These are phyloP conservation scores for Porites lutea DNA, from an alignment of 64 coral and sea anemone genomes.

Conservation along the genomic window DNA sequence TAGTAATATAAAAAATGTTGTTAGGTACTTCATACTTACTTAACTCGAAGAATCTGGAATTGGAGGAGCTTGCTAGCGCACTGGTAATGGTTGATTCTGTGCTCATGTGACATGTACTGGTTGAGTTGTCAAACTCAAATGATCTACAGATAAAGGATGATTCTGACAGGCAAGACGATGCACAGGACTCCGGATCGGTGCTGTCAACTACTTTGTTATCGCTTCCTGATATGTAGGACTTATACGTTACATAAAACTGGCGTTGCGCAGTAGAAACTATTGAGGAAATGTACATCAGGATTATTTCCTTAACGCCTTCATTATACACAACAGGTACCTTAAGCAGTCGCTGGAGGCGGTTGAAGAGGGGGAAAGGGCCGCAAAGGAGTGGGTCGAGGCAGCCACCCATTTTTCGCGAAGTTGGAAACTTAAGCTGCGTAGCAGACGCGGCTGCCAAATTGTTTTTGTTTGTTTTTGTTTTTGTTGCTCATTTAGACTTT, in stretches of 20 bases:
- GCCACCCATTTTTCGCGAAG: too few species aligned
- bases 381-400: too few species aligned
- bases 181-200: slow-evolving; percentile 59
- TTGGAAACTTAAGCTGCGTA: too few species aligned
- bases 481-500: too few species aligned
- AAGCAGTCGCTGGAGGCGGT: too few species aligned
- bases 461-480: too few species aligned
- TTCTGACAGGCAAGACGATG: slow-evolving; percentile 39
- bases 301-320: too few species aligned
- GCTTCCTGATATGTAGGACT: slow-evolving; percentile 62
- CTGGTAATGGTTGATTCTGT: slow-evolving; percentile 29
- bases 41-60: slow-evolving; percentile 60
- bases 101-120: slow-evolving; percentile 63
- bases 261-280: slow-evolving; percentile 12
- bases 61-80: neutral
- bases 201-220: slow-evolving; percentile 18
- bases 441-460: too few species aligned
- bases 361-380: too few species aligned
- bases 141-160: slow-evolving; percentile 75
- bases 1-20: too few species aligned
- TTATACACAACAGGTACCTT: too few species aligned
- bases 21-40: slow-evolving; percentile 51
- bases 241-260: slow-evolving; percentile 37
- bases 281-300: too few species aligned
- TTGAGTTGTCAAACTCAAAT: slow-evolving; percentile 73